Conservation (phyloP, 1,140 invertebrate genomes). For the Heterodera schachtii region DNA sequence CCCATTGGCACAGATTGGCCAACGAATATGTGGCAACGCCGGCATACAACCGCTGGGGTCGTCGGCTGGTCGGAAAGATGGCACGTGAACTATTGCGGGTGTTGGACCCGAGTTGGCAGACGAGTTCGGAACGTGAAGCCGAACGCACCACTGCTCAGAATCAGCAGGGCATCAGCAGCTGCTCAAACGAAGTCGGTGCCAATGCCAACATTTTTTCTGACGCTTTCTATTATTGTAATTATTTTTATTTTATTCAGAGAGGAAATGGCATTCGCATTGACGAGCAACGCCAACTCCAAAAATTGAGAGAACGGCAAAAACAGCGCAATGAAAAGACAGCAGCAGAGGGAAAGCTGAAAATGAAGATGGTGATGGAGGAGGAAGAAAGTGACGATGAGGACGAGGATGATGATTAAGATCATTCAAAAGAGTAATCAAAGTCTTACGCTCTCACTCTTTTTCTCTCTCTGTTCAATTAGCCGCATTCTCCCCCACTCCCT, state of each 20-base stretch:
- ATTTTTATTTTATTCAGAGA: no score
- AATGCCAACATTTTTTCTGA: no score
- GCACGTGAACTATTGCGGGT: background rate
- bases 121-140: background rate
- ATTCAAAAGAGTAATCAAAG: no score
- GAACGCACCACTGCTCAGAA: background rate
- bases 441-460: no score
- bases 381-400: no score
- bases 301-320: background rate
- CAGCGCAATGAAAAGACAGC: background rate
- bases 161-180: no score
- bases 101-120: background rate
- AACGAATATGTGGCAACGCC: background rate
- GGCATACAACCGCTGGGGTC: background rate
- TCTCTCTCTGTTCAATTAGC: no score
- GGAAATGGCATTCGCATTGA: background rate
- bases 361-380: background rate
- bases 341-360: background rate
- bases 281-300: background rate
- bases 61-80: background rate
- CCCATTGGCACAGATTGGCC: background rate
- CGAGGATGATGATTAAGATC: no score
- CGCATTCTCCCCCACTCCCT: no score
- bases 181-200: no score
- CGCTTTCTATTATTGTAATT: no score